These are phyloP conservation scores for Pseudomyrmex flavicornis DNA, from an alignment of 1,140 invertebrate genomes.

Conservation along the genomic window DNA sequence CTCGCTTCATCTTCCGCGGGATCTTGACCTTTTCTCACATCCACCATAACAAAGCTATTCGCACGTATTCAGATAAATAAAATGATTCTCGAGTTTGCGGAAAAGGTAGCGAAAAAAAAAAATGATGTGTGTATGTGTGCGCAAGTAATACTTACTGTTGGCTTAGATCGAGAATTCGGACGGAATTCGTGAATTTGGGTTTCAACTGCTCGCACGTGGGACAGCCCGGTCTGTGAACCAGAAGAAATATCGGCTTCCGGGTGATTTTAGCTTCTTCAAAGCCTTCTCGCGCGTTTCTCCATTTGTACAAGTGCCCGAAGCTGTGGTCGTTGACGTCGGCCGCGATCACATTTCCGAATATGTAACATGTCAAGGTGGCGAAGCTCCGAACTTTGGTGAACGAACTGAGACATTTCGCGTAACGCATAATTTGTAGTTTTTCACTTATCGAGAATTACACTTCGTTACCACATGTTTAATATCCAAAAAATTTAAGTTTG, in stretches of 20 bases:
- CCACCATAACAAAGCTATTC: conserved; percentile 63
- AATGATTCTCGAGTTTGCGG: neutral
- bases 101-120: neutral
- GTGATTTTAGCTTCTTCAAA: conserved; percentile 71
- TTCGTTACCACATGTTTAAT: neutral
- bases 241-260: conserved; percentile 76
- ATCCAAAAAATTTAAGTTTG: neutral
- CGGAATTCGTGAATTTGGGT: conserved; percentile 73
- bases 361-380: conserved; percentile 7
- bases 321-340: conserved; percentile 24
- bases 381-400: conserved; percentile 13
- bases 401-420: conserved; percentile 34
- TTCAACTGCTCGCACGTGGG: conserved; percentile 74
- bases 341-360: conserved; percentile 18
- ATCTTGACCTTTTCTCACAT: conserved; percentile 65
- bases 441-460: neutral
- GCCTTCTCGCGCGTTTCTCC: conserved; percentile 70
- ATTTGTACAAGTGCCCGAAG: conserved; percentile 74
- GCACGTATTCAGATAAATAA: neutral
- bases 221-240: conserved; percentile 74
- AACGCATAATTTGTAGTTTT: conserved; percentile 19
- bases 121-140: neutral
- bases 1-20: conserved; percentile 56
- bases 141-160: conserved; percentile 67
- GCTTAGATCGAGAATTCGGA: conserved; percentile 77